Percentiles rank a stretch among this genome's conserved stretches.
Evolutionary conservation across 2,797 vertebrate genomes (phyloP).

Genomic region (Falco biarmicus): DNA sequence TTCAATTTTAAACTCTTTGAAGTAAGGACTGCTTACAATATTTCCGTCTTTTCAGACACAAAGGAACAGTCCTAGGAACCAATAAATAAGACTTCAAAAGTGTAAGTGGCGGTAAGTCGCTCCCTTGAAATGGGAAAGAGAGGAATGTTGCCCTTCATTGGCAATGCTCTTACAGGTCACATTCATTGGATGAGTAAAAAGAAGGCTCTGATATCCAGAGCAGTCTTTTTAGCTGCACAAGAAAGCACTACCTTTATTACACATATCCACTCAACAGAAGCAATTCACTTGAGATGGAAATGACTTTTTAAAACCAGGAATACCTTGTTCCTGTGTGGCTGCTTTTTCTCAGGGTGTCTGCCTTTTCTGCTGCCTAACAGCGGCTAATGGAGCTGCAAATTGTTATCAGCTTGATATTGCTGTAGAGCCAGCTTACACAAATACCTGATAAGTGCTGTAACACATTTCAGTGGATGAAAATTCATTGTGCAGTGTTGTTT

Average conservation of each 20-base stretch:
- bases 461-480: constrained; percentile 29
- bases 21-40: neutral
- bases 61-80: neutral
- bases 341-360: neutral
- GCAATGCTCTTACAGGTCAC: neutral
- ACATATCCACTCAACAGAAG: neutral
- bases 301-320: neutral
- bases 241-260: neutral
- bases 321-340: neutral
- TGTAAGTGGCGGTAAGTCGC: neutral
- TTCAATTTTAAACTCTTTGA: constrained; percentile 9
- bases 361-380: constrained; percentile 11
- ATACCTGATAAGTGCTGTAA: constrained; percentile 18
- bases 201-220: neutral
- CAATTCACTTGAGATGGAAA: neutral
- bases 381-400: constrained; percentile 32
- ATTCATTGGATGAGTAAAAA: neutral
- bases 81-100: neutral
- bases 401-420: constrained; percentile 38
- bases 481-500: neutral
- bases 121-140: neutral
- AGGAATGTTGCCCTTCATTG: neutral
- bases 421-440: neutral
- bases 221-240: neutral
- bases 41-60: neutral